Percentiles rank a stretch among this genome's conserved stretches.
Evolutionary conservation across 2,797 vertebrate species (phyloP).

Genomic region (Pogonophryne albipinna): DNA sequence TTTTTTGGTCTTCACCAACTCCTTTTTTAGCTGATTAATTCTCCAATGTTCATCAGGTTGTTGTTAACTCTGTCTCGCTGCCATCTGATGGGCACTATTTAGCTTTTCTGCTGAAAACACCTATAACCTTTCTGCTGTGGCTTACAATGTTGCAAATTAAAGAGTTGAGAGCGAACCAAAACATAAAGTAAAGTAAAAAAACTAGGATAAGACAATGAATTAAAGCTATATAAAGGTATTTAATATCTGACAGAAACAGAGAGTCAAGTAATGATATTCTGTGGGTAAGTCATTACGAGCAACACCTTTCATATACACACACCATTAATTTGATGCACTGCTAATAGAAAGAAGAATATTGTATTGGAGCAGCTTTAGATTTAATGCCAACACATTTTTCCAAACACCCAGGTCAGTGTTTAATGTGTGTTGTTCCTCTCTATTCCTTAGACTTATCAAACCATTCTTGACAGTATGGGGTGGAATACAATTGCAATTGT

Average conservation of each 20-base stretch:
- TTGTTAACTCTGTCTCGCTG: not conserved
- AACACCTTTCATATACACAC: not conserved
- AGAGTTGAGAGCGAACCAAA: conserved; percentile 1
- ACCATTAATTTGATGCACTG: not conserved
- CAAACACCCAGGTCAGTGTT: conserved; percentile 1
- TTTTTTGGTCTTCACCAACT: no score
- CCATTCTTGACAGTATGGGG: conserved; percentile 21
- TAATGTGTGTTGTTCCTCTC: not conserved
- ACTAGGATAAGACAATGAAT: not conserved
- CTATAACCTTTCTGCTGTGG: not conserved
- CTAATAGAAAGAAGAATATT: not conserved
- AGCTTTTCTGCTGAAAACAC: not conserved
- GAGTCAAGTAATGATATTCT: not conserved
- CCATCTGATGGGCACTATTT: not conserved
- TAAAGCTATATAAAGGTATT: not conserved
- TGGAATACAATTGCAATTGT: conserved; percentile 26
- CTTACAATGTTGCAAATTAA: not conserved
- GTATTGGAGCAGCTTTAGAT: not conserved
- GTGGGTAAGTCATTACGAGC: not conserved
- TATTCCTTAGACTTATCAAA: conserved; percentile 24
- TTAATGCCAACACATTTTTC: not conserved
- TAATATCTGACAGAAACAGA: not conserved
- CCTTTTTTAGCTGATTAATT: no score
- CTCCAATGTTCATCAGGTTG: not conserved
- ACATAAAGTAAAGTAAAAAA: not conserved